A percentile compares a stretch with the other conserved stretches of the same genome.
phyloP scores from a whole-genome alignment of 2,797 vertebrate species.

The Rhadinocentrus ornatus region DNA sequence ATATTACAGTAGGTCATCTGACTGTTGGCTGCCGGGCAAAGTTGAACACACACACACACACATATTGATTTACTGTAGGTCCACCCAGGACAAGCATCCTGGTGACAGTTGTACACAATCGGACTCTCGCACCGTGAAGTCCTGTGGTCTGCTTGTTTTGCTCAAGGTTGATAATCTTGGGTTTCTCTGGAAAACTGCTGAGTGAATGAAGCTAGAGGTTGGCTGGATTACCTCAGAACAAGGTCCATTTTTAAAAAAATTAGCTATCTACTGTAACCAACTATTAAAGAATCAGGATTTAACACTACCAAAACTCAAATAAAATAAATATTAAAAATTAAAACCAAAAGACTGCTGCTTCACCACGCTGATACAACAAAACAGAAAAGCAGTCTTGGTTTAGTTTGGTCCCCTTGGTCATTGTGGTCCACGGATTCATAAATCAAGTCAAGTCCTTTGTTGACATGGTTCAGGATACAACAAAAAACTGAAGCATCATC shows the following conservation, averaged over 20 bases:
- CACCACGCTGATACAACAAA: background rate
- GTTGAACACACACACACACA: slow-evolving; percentile 18
- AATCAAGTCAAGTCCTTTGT: background rate
- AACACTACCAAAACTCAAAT: no score
- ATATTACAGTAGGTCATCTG: slow-evolving; percentile 52
- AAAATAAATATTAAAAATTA: no score
- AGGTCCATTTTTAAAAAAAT: background rate
- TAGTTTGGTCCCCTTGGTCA: background rate
- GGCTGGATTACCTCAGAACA: background rate
- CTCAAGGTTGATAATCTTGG: background rate
- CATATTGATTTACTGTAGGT: slow-evolving; percentile 42
- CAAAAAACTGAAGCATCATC: no score
- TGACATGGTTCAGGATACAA: no score
- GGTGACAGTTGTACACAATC: slow-evolving; percentile 13
- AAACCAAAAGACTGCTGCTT: background rate
- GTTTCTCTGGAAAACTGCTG: background rate
- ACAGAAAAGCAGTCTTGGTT: background rate
- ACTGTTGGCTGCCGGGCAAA: slow-evolving; percentile 25
- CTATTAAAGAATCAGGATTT: no score
- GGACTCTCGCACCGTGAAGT: background rate
- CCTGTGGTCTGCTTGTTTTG: background rate
- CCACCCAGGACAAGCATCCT: slow-evolving; percentile 25
- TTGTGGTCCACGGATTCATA: background rate
- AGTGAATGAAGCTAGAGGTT: background rate
- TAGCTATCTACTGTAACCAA: background rate